Conservation (phyloP, 2,797 vertebrate species). For the Leuciscus waleckii region DNA sequence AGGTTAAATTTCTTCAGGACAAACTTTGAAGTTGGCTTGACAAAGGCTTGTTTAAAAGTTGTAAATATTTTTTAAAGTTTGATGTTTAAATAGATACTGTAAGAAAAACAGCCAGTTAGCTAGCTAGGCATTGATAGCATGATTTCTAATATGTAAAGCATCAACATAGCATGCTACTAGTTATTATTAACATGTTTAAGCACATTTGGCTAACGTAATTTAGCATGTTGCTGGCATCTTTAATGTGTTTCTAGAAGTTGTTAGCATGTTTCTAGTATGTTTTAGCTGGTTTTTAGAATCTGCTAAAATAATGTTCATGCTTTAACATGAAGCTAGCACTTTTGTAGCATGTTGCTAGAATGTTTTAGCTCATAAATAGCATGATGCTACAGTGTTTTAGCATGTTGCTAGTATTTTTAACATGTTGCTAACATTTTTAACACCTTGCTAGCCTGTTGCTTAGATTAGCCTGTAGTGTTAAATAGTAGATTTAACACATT, state of each 20-base stretch:
- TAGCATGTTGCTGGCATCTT: not conserved
- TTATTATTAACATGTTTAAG: not conserved
- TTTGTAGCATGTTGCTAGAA: not conserved
- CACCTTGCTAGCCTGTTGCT: no score
- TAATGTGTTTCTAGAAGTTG: not conserved
- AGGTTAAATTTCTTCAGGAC: not conserved
- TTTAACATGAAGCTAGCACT: not conserved
- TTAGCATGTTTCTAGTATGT: not conserved
- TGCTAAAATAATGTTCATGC: not conserved
- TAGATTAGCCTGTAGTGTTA: no score
- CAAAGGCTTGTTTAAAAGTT: not conserved
- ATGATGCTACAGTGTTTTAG: not conserved
- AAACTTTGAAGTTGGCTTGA: not conserved
- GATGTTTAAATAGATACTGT: not conserved
- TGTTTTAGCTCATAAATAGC: not conserved
- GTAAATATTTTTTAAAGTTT: not conserved
- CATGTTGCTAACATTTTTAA: not conserved
- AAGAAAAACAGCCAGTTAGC: not conserved
- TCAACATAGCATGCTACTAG: not conserved
- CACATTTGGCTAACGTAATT: not conserved
- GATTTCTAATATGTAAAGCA: not conserved
- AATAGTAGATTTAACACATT: not conserved
- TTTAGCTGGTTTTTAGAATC: not conserved
- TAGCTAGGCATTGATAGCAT: not conserved
- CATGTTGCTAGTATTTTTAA: not conserved